Conservation (phyloP, 2,888 invertebrate genomes). For the Ormyrus pomaceus region DNA sequence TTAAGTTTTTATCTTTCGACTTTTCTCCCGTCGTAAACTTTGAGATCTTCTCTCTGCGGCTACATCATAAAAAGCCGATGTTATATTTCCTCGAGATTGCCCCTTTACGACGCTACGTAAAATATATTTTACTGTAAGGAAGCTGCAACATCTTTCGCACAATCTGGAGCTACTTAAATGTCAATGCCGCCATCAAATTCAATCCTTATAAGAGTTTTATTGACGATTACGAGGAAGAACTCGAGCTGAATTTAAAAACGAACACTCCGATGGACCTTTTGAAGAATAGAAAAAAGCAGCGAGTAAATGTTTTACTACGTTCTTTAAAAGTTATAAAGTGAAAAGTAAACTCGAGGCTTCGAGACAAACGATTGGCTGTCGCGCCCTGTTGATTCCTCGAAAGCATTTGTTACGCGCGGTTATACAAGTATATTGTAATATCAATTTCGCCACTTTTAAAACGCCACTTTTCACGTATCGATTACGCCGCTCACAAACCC, state of each 20-base stretch:
- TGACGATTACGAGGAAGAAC: constrained; percentile 7
- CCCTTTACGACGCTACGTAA: constrained; percentile 38
- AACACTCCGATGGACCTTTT: neutral
- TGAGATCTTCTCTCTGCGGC: neutral
- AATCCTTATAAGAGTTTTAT: constrained; percentile 32
- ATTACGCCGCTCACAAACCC: too few species aligned
- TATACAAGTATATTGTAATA: too few species aligned
- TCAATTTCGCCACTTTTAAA: too few species aligned
- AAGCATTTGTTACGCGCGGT: too few species aligned
- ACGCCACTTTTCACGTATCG: too few species aligned
- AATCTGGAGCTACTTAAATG: constrained; percentile 45
- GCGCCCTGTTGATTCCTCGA: too few species aligned
- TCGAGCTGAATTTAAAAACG: neutral
- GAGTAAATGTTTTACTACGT: constrained; percentile 2
- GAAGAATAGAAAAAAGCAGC: neutral
- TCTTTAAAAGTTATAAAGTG: neutral
- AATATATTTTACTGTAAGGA: constrained; percentile 23
- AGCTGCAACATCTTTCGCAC: constrained; percentile 20
- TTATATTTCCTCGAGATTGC: constrained; percentile 29
- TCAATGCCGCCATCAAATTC: constrained; percentile 29
- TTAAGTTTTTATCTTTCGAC: neutral
- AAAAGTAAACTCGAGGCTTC: too few species aligned
- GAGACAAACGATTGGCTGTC: too few species aligned
- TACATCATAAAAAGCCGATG: constrained; percentile 26
- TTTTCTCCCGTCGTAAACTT: neutral